Evolutionary conservation across 2,113 vertebrate species (phyloP).

Genomic region (Tragelaphus buxtoni): DNA sequence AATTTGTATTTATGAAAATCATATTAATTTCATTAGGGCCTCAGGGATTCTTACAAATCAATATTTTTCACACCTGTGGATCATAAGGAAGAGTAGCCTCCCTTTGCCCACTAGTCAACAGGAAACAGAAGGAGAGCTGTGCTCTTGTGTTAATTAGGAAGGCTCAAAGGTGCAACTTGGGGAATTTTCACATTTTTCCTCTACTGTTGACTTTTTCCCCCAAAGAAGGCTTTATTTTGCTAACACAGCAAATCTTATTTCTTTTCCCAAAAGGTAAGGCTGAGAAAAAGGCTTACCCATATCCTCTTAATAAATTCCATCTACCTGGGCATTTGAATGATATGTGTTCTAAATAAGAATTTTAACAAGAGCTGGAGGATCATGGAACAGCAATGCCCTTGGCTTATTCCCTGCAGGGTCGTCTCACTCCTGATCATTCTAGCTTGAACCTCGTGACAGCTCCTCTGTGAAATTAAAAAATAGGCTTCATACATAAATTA

Average conservation of each 20-base stretch:
- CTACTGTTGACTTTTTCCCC: neutral
- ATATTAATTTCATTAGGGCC: slow-evolving; percentile 30
- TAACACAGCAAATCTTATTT: slow-evolving; percentile 8
- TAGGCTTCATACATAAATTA: neutral
- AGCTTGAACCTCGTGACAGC: neutral
- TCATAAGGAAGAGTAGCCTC: neutral
- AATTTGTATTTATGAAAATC: slow-evolving; percentile 53
- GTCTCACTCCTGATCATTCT: neutral
- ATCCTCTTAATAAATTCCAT: neutral
- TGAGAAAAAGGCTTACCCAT: neutral
- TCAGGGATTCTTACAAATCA: slow-evolving; percentile 29
- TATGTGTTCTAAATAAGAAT: neutral
- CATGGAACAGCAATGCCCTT: rapidly evolving
- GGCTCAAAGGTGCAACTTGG: neutral
- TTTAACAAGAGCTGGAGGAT: neutral
- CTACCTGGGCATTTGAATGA: neutral
- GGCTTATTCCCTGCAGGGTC: neutral
- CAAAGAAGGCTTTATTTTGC: neutral
- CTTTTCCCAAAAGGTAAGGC: neutral
- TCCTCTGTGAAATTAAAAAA: neutral
- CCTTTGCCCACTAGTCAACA: neutral
- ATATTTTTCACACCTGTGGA: neutral
- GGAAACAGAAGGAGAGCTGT: neutral
- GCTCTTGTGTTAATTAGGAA: neutral
- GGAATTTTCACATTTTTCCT: neutral